Evolutionary conservation across 2,888 invertebrate genomes (phyloP).

Genomic region (Ormyrus labotus): DNA sequence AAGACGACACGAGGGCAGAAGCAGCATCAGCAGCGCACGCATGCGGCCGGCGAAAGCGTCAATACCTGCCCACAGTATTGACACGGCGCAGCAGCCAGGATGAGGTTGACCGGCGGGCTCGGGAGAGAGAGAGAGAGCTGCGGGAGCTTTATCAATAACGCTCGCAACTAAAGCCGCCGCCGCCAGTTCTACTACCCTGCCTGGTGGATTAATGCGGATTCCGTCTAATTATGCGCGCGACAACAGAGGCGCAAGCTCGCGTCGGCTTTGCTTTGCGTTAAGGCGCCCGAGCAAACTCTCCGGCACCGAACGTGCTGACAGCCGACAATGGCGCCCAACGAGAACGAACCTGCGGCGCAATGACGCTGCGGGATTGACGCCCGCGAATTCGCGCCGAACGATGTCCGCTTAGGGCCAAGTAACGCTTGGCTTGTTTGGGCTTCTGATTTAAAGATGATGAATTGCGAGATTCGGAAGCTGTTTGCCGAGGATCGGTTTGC

Average conservation of each 20-base stretch:
- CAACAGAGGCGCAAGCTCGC: neutral
- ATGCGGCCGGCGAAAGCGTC: neutral
- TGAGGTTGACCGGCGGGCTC: neutral
- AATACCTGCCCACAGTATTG: slow-evolving; percentile 27
- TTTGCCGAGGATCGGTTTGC: too few relatives aligned
- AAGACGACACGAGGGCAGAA: neutral
- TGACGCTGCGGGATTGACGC: too few relatives aligned
- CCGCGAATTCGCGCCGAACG: too few relatives aligned
- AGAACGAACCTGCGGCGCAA: neutral
- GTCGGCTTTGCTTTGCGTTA: slow-evolving; percentile 8
- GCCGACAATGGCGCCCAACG: neutral
- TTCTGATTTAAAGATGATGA: too few relatives aligned
- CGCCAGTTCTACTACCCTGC: neutral
- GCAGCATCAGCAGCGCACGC: neutral
- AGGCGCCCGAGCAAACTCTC: slow-evolving; percentile 2
- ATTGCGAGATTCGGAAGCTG: too few relatives aligned
- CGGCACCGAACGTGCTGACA: too few relatives aligned
- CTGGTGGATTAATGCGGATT: slow-evolving; percentile 29
- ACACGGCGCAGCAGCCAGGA: neutral
- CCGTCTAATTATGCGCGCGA: slow-evolving; percentile 37
- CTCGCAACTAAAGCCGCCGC: neutral
- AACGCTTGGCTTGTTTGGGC: too few relatives aligned
- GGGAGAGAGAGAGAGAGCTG: neutral
- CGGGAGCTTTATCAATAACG: slow-evolving; percentile 46
- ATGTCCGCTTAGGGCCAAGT: too few relatives aligned